Base-by-base conservation (phyloP, 2,113 vertebrate genomes). In the Kobus ellipsiprymnus region DNA sequence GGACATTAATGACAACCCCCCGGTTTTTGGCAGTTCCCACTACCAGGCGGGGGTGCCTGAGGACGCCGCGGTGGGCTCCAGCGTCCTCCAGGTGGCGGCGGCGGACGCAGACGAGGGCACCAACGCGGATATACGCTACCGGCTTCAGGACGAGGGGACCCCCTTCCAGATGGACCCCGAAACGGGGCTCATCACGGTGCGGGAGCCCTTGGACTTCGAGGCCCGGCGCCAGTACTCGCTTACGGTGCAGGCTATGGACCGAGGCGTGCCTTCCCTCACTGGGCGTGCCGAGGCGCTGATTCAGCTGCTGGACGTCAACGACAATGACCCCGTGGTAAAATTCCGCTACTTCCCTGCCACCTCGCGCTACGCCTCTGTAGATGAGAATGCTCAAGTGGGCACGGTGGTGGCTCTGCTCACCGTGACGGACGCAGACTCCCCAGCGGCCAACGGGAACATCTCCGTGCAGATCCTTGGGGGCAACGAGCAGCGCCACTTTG, bases 1-100 rank as follows among this genome's bases (percentile, higher is more conserved):
- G 97, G 99, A 99, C 97, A 99, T 99, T 86, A 99, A 99, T 3
- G 99, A 99, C 98, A 99, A 99, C 98, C 99, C 99, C 0, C 99
- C 99, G 1, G 13, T 99, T 30, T 99, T 99, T 94, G 99, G 99
- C 83, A 98, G 99, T 50, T 98, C 99, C 0, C 99, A 99, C 62
- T 99, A 99, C 98, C 99, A 99, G 87, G 99, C 98, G 4, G 99
- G 99, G 29, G 99, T 99, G 86, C 99, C 99, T 1, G 99, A 99
- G 98, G 99, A 99, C 48, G 99, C 99, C 0, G 99, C 98, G 0
- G 99, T 99, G 0, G 99, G 99, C 15, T 99, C 99, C n/a, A 99
- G 99, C 0, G 98, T 99, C 84, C 98, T 99, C n/a, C 99, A 99
- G 97, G 99, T 99, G 62, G 98, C 99, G 0, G 99, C 99, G 0